A percentile compares a stretch with the other conserved stretches of the same genome.
Conservation (phyloP, 2,888 invertebrate species). For the Drosophila flavopinicola region DNA sequence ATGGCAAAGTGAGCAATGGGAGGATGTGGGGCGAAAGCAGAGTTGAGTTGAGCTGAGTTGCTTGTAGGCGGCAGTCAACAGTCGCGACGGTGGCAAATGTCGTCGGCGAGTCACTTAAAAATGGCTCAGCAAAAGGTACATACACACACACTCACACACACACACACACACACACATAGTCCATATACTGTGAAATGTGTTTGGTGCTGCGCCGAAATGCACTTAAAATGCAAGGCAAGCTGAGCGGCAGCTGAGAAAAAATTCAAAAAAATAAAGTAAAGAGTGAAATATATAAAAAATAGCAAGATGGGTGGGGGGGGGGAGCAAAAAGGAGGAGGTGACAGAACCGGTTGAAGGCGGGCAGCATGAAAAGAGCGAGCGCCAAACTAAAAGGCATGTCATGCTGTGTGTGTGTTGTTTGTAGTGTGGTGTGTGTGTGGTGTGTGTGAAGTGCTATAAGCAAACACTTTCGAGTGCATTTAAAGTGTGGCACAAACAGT, state of each 20-base stretch:
- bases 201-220: slow-evolving; percentile 59
- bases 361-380: slow-evolving; percentile 44
- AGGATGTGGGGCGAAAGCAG: too few relatives aligned
- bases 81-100: slow-evolving; percentile 58
- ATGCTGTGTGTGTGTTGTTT: slow-evolving; percentile 14
- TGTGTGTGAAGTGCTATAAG: slow-evolving; percentile 65
- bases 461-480: slow-evolving; percentile 76
- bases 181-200: slow-evolving; percentile 31
- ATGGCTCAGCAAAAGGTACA: slow-evolving; percentile 61
- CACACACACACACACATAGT: slow-evolving; percentile 15
- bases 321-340: slow-evolving; percentile 12
- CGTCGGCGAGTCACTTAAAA: slow-evolving; percentile 76
- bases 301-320: not conserved
- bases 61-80: slow-evolving; percentile 34
- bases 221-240: slow-evolving; percentile 68
- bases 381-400: slow-evolving; percentile 61
- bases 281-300: slow-evolving; percentile 32
- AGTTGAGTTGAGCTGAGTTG: too few relatives aligned
- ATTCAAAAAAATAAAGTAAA: slow-evolving; percentile 26
- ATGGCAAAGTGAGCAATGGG: slow-evolving; percentile 1
- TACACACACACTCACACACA: slow-evolving; percentile 13
- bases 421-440: slow-evolving; percentile 18
- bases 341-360: slow-evolving; percentile 51
- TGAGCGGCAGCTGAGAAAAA: slow-evolving; percentile 37
- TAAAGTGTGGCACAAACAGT: slow-evolving; percentile 75